Evolutionary conservation across 30 jellyfish, hydroid and myxozoan genomes (phyloP).

Genomic region (Pseudorhiza aurosa): DNA sequence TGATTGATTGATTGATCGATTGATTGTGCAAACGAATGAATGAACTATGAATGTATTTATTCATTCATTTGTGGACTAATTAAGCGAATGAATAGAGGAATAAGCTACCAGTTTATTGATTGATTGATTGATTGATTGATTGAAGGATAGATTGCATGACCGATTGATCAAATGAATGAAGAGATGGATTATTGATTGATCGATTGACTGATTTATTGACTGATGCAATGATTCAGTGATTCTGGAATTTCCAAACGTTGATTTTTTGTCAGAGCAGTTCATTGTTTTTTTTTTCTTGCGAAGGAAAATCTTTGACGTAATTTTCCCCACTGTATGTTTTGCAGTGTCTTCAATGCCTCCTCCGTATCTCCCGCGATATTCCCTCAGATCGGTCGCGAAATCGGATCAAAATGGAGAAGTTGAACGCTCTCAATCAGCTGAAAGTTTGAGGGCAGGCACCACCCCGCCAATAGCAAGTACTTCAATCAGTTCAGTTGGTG

Average conservation of each 20-base stretch:
- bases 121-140: not conserved
- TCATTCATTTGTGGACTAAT: too few relatives aligned
- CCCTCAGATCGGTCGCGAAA: slow-evolving; percentile 20
- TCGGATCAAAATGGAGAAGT: not conserved
- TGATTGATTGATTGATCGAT: not conserved
- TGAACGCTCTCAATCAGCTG: slow-evolving; percentile 20
- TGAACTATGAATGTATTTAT: too few relatives aligned
- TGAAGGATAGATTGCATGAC: not conserved
- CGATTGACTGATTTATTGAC: not conserved
- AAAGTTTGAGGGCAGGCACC: slow-evolving; percentile 17
- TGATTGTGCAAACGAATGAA: too few relatives aligned
- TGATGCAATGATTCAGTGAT: too few relatives aligned
- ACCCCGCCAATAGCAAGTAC: slow-evolving; percentile 4
- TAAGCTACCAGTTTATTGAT: not conserved
- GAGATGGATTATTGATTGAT: not conserved
- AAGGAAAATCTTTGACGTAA: too few relatives aligned
- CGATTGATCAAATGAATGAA: not conserved
- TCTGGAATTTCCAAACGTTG: too few relatives aligned
- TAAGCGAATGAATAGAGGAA: too few relatives aligned
- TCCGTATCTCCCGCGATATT: slow-evolving; percentile 23
- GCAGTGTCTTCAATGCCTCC: slow-evolving; percentile 23
- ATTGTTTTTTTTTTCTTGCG: too few relatives aligned
- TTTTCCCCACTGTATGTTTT: not conserved
- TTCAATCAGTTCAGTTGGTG: not conserved
- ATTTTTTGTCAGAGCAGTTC: too few relatives aligned